These are phyloP conservation scores for Drosophila ohnishii DNA, from an alignment of 1,140 invertebrate genomes.

Conservation along the genomic window DNA sequence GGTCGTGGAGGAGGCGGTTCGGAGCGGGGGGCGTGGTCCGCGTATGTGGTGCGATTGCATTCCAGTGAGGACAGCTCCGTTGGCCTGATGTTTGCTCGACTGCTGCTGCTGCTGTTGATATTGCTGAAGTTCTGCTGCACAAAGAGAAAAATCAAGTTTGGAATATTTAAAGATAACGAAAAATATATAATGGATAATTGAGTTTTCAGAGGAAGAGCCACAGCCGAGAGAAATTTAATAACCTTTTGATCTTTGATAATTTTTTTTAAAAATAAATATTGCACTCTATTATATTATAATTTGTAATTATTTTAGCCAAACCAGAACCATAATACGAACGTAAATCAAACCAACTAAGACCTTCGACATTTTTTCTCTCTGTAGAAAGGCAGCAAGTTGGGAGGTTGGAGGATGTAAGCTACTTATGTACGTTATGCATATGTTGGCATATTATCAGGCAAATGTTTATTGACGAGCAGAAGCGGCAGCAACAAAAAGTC, in stretches of 20 bases:
- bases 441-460: conserved; percentile 71
- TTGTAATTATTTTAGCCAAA: no score
- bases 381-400: background rate
- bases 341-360: no score
- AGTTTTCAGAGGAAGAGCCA: background rate
- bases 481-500: conserved; percentile 55
- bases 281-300: no score
- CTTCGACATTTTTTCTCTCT: background rate
- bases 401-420: conserved; percentile 52
- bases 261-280: background rate
- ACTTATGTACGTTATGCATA: conserved; percentile 70
- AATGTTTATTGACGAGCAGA: conserved; percentile 59
- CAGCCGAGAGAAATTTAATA: background rate
- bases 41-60: conserved; percentile 76
- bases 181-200: no score
- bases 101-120: conserved; percentile 71
- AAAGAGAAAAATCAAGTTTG: background rate
- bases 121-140: conserved; percentile 73
- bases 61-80: conserved; percentile 72
- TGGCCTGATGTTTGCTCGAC: conserved; percentile 74
- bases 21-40: conserved; percentile 79
- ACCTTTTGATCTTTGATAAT: background rate
- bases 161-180: background rate
- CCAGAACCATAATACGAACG: no score
- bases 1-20: conserved; percentile 76